Evolutionary conservation across 2,113 vertebrate species (phyloP).

Genomic region (Carassius carassius): DNA sequence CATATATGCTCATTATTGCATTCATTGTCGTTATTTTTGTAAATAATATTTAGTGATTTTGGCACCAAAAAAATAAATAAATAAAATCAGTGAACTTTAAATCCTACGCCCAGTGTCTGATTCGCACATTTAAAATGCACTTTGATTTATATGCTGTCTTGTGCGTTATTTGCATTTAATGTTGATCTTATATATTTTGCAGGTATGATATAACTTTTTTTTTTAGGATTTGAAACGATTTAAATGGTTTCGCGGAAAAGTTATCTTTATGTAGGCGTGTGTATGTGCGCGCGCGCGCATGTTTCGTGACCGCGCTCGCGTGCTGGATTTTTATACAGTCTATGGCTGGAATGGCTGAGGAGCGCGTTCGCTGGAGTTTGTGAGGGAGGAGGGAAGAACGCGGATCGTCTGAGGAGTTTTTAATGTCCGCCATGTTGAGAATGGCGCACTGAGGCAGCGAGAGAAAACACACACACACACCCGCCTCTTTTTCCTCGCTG

Average conservation of each 20-base stretch:
- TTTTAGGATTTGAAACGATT: not conserved
- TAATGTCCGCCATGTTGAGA: slow-evolving; percentile 99
- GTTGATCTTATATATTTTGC: not conserved
- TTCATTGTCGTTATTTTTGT: too few species aligned
- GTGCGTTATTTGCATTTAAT: not conserved
- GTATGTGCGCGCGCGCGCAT: not conserved
- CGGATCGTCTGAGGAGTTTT: slow-evolving; percentile 87
- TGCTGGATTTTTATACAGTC: too few species aligned
- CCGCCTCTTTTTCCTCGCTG: slow-evolving; percentile 84
- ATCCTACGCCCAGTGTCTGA: too few species aligned
- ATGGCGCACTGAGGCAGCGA: slow-evolving; percentile 93
- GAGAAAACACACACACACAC: slow-evolving; percentile 81
- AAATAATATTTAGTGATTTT: too few species aligned
- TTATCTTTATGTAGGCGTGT: too few species aligned
- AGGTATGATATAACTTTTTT: not conserved
- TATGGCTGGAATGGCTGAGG: slow-evolving; percentile 88
- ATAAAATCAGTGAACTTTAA: too few species aligned
- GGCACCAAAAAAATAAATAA: too few species aligned
- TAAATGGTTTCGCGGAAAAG: too few species aligned
- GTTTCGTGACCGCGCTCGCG: slow-evolving; percentile 86
- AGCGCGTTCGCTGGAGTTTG: slow-evolving; percentile 65
- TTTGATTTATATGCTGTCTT: too few species aligned
- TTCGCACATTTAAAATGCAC: too few species aligned
- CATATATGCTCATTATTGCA: too few species aligned
- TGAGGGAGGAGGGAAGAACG: slow-evolving; percentile 76